Conservation (phyloP, 1,140 invertebrate species). For the Paralvinella palmiformis region DNA sequence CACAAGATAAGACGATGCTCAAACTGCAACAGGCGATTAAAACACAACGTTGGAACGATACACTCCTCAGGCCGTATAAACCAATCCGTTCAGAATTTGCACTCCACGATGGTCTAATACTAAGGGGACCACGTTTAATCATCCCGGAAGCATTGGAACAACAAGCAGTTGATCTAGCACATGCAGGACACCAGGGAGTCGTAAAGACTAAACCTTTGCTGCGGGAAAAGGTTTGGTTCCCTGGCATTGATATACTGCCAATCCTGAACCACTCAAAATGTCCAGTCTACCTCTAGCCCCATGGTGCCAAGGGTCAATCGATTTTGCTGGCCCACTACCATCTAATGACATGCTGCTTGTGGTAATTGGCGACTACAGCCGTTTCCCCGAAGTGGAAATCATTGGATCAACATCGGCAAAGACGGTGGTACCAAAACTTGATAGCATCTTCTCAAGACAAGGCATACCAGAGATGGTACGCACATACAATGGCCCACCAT, state of each 20-base stretch:
- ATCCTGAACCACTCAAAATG: slow-evolving; percentile 1
- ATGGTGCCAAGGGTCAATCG: background rate
- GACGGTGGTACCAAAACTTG: slow-evolving; percentile 17
- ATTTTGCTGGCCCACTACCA: background rate
- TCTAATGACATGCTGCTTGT: background rate
- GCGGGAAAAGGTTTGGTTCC: slow-evolving; percentile 6
- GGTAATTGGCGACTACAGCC: slow-evolving; percentile 25
- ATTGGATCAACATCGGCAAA: slow-evolving; percentile 22
- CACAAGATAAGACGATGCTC: background rate
- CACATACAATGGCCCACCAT: slow-evolving; percentile 26
- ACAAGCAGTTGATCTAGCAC: slow-evolving; percentile 15
- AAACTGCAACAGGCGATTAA: background rate
- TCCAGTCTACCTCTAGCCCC: background rate
- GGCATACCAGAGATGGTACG: slow-evolving; percentile 21
- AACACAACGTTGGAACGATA: background rate
- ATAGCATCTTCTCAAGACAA: slow-evolving; percentile 22
- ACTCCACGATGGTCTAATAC: slow-evolving; percentile 14
- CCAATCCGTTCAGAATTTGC: slow-evolving; percentile 6
- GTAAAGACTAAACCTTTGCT: background rate
- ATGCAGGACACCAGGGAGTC: background rate
- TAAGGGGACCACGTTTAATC: slow-evolving; percentile 19
- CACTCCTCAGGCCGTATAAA: background rate
- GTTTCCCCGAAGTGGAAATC: slow-evolving; percentile 26
- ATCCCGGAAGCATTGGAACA: slow-evolving; percentile 4
- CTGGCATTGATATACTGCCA: slow-evolving; percentile 4